phyloP scores from a whole-genome alignment of 1,140 invertebrate genomes.

The Bombus sylvicola region DNA sequence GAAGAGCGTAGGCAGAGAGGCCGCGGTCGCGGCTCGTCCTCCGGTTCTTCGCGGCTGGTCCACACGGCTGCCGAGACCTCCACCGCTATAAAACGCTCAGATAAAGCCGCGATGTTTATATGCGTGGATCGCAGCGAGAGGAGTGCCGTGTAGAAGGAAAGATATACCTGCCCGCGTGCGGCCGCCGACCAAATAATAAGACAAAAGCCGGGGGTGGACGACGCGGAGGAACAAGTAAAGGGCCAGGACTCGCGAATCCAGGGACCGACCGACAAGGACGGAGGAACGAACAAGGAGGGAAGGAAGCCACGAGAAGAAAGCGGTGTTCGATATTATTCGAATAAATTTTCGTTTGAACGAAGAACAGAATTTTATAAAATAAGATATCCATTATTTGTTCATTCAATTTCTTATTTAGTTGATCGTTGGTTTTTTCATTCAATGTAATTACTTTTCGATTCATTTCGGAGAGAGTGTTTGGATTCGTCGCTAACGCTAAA shows the following conservation, averaged over 20 bases:
- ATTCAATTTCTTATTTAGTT: neutral
- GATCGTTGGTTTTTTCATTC: neutral
- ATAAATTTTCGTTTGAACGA: neutral
- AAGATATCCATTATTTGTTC: neutral
- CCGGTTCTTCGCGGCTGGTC: slow-evolving; percentile 44
- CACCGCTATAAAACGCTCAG: slow-evolving; percentile 74
- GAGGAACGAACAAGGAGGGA: neutral
- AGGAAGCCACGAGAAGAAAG: slow-evolving; percentile 6
- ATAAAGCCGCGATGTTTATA: slow-evolving; percentile 79
- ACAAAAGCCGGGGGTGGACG: slow-evolving; percentile 72
- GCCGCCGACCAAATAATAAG: slow-evolving; percentile 74
- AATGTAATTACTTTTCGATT: too few species aligned
- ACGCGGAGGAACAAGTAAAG: slow-evolving; percentile 28
- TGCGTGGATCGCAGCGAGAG: slow-evolving; percentile 66
- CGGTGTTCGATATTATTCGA: neutral
- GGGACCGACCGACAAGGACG: neutral
- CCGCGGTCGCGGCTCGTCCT: slow-evolving; percentile 35
- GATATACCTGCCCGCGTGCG: slow-evolving; percentile 65
- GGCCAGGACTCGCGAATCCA: slow-evolving; percentile 5
- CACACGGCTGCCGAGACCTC: slow-evolving; percentile 47
- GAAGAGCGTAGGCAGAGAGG: slow-evolving; percentile 55
- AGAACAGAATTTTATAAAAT: too few species aligned
- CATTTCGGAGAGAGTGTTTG: too few species aligned
- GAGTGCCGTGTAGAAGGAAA: slow-evolving; percentile 60
- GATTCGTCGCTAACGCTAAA: too few species aligned